phyloP scores from a whole-genome alignment of 2,888 invertebrate species.

The Andrena dorsata region DNA sequence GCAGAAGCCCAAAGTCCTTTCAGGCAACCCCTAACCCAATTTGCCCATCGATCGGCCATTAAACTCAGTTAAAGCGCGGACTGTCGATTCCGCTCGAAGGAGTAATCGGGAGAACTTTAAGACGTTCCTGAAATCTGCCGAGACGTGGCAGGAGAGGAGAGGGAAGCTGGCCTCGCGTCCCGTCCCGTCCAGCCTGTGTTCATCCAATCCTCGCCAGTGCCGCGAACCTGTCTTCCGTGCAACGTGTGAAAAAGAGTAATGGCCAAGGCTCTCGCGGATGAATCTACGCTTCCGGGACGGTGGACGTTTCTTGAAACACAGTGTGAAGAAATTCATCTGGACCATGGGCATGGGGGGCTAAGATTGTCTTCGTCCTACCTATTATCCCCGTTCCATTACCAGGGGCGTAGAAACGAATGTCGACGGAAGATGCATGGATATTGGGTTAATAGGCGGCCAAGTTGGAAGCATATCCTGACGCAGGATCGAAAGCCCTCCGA shows the following conservation, averaged over 20 bases:
- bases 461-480: conserved; percentile 17
- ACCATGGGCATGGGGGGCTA: too few species aligned
- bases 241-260: background rate
- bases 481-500: background rate
- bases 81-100: conserved; percentile 48
- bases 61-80: conserved; percentile 73
- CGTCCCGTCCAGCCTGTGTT: background rate
- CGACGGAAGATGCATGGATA: background rate
- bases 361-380: too few species aligned
- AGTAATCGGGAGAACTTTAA: conserved; percentile 41
- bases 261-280: too few species aligned
- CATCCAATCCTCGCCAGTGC: background rate
- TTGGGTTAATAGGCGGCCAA: conserved; percentile 28
- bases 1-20: conserved; percentile 74
- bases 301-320: too few species aligned
- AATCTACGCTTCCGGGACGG: too few species aligned
- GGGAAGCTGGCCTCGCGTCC: conserved; percentile 1
- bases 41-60: conserved; percentile 78
- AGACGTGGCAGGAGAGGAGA: conserved; percentile 21
- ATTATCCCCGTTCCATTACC: too few species aligned
- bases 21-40: conserved; percentile 78
- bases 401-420: background rate
- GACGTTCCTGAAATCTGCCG: conserved; percentile 43
- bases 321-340: too few species aligned
- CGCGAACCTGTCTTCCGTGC: background rate